phyloP scores from a whole-genome alignment of 2,113 vertebrate genomes.

The Notechis scutatus region DNA sequence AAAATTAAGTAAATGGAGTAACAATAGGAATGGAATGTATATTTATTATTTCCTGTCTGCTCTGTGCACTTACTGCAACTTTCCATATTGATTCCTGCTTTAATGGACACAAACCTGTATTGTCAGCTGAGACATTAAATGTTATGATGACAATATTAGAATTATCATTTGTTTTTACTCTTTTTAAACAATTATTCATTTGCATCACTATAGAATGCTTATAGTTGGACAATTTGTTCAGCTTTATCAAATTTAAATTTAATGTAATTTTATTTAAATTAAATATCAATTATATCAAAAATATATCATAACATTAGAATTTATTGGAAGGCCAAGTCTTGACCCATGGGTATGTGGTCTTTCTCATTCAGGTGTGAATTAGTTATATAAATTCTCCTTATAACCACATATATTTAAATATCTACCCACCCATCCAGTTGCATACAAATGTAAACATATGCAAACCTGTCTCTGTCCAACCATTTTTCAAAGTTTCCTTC shows the following conservation, averaged over 20 bases:
- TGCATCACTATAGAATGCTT: background rate
- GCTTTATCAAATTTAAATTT: background rate
- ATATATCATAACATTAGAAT: background rate
- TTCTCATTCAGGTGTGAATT: background rate
- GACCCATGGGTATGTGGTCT: background rate
- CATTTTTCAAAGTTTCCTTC: no score
- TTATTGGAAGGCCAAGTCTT: background rate
- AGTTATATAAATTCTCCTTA: background rate
- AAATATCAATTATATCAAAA: background rate
- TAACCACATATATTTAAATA: background rate
- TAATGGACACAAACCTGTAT: background rate
- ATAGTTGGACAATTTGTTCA: background rate
- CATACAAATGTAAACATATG: background rate
- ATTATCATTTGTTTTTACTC: background rate
- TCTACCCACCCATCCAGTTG: background rate
- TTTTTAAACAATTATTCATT: background rate
- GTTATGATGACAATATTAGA: background rate
- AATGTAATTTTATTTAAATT: background rate
- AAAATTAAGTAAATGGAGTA: background rate
- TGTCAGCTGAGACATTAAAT: background rate
- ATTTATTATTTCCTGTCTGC: background rate
- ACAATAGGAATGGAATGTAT: background rate
- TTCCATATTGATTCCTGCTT: background rate
- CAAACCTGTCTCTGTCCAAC: background rate
- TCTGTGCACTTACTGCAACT: background rate